Evolutionary conservation across 2,888 invertebrate genomes (phyloP).

Genomic region (Mellilla xanthometata): DNA sequence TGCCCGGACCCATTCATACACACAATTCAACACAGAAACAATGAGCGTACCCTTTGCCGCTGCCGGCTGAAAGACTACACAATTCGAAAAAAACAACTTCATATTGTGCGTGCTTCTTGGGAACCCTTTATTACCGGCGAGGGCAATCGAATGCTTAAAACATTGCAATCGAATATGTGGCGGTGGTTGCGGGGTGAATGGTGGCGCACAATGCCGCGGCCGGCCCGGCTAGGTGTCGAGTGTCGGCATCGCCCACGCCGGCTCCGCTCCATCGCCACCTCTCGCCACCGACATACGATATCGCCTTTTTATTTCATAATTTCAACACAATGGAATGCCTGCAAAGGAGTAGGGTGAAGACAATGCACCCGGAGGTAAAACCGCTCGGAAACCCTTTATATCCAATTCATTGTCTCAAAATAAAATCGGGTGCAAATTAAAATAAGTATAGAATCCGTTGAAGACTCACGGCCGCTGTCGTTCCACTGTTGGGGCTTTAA

Average conservation of each 20-base stretch:
- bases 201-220: slow-evolving; percentile 48
- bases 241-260: slow-evolving; percentile 52
- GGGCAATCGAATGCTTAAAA: slow-evolving; percentile 82
- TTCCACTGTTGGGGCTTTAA: slow-evolving; percentile 39
- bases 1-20: slow-evolving; percentile 70
- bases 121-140: slow-evolving; percentile 73
- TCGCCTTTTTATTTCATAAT: slow-evolving; percentile 80
- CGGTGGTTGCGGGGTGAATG: slow-evolving; percentile 60
- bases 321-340: slow-evolving; percentile 70
- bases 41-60: slow-evolving; percentile 73
- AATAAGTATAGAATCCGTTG: slow-evolving; percentile 60
- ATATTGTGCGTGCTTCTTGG: slow-evolving; percentile 72
- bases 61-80: slow-evolving; percentile 68
- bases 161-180: slow-evolving; percentile 76
- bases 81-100: slow-evolving; percentile 61
- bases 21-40: slow-evolving; percentile 77
- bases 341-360: slow-evolving; percentile 78
- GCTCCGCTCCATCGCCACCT: slow-evolving; percentile 58
- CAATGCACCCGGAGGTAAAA: slow-evolving; percentile 80
- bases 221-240: slow-evolving; percentile 55
- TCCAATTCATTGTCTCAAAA: slow-evolving; percentile 79
- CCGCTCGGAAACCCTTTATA: slow-evolving; percentile 79
- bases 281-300: slow-evolving; percentile 74
- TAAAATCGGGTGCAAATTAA: slow-evolving; percentile 82
- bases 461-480: slow-evolving; percentile 44